Evolutionary conservation across 2,797 vertebrate species (phyloP), one percentile per base, ranked within the genome.

Genomic region (Austrolebias charrua): DNA sequence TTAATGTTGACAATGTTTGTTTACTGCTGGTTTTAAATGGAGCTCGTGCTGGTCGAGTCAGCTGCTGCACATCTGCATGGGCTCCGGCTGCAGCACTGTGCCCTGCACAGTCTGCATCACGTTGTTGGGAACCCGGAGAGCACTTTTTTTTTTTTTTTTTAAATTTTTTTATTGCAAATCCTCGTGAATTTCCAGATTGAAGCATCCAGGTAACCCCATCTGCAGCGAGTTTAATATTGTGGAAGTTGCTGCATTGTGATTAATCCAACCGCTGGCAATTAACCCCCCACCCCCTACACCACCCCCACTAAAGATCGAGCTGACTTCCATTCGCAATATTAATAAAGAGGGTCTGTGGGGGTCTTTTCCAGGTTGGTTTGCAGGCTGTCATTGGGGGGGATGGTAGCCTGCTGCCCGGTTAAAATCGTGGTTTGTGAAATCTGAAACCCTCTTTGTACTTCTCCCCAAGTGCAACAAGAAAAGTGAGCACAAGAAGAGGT

Each of bases 361-460:
- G 4, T 40, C 10, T 82, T 62, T 80, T 89, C 78, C 85, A 89
- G 83, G 73, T 71, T 73, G 82, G 77, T 80, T 88, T 88, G 85
- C 84, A 85, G 33, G 53, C 65, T 60, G 84, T 82, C 78, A 87
- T 88, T 85, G 8, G 89, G 89, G 89, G 90, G 86, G 87, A 90
- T 84, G 88, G 89, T 89, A 88, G 81, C 73, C 68, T 60, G 67
- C 71, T 81, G 71, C 68, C 74, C 75, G 76, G 81, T 81, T 76
- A 75, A 88, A 88, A 89, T 86, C 81, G 86, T 81, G 82, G 84
- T 88, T 83, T 84, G 86, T 89, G 91, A 90, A 91, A 92, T 91
- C 46, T n/a, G 89, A 91, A 86, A 90, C 88, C 88, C 69, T 83
- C 85, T 87, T 85, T 88, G 83, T 87, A 84, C 78, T 79, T 66